phyloP scores from a whole-genome alignment of 2,797 vertebrate species.

The Discoglossus pictus region DNA sequence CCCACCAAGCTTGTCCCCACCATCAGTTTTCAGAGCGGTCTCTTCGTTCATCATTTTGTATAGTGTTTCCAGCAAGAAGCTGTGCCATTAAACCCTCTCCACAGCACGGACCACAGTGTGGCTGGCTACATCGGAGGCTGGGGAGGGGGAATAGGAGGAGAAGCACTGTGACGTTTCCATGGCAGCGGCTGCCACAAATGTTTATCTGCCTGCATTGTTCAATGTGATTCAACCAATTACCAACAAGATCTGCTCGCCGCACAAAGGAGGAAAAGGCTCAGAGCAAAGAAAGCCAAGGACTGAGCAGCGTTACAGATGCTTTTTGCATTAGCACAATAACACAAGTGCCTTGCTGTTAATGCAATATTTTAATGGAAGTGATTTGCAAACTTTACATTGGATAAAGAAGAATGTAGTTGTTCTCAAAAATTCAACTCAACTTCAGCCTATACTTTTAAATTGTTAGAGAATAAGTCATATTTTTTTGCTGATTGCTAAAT shows the following conservation, averaged over 20 bases:
- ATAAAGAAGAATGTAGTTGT: no score
- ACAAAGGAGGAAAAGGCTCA: constrained; percentile 56
- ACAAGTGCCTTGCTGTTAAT: background rate
- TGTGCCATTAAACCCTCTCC: constrained; percentile 61
- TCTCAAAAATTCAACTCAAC: no score
- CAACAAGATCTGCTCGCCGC: constrained; percentile 48
- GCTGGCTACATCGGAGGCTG: constrained; percentile 62
- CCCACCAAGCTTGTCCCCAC: constrained; percentile 83
- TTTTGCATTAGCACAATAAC: background rate
- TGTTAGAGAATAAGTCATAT: no score
- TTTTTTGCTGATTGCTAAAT: no score
- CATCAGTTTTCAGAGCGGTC: constrained; percentile 81
- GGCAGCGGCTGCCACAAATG: constrained; percentile 87
- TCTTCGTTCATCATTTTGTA: constrained; percentile 83
- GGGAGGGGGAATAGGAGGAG: constrained; percentile 57
- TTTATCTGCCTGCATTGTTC: constrained; percentile 78
- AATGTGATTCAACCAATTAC: constrained; percentile 73
- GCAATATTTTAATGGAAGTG: background rate
- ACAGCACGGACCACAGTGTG: constrained; percentile 66
- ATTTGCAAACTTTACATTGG: no score
- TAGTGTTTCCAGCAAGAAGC: constrained; percentile 50
- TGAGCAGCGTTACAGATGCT: constrained; percentile 15
- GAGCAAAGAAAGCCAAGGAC: constrained; percentile 20
- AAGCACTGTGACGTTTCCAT: constrained; percentile 76
- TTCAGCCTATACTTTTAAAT: no score